phyloP scores from a whole-genome alignment of 2,888 invertebrate species.

The Ophion slaviceki region DNA sequence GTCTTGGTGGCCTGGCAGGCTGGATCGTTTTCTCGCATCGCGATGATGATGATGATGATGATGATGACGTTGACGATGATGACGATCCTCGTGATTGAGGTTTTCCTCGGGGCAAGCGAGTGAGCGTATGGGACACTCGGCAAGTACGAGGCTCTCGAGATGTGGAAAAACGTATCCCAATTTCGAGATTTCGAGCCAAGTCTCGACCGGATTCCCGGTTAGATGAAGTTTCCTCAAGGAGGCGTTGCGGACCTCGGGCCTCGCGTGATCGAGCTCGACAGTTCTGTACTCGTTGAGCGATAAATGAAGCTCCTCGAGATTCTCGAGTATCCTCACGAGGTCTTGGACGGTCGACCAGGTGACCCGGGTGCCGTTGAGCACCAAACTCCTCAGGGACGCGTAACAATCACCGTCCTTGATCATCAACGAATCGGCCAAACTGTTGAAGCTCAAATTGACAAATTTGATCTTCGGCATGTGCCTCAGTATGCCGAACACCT shows the following conservation, averaged over 20 bases:
- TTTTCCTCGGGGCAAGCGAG: slow-evolving; percentile 78
- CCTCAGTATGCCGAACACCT: slow-evolving; percentile 94
- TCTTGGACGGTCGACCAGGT: slow-evolving; percentile 93
- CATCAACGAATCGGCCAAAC: slow-evolving; percentile 89
- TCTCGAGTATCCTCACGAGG: slow-evolving; percentile 90
- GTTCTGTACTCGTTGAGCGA: slow-evolving; percentile 95
- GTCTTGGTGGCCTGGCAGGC: background rate
- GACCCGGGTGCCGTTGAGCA: slow-evolving; percentile 94
- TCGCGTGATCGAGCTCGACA: slow-evolving; percentile 86
- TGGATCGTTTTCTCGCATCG: too few species aligned
- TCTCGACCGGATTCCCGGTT: slow-evolving; percentile 93
- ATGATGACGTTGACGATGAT: too few species aligned
- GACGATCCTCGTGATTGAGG: slow-evolving; percentile 60
- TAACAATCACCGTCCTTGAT: slow-evolving; percentile 79
- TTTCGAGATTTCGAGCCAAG: slow-evolving; percentile 93
- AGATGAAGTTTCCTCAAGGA: slow-evolving; percentile 93
- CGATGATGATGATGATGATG: too few species aligned
- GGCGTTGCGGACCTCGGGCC: slow-evolving; percentile 85
- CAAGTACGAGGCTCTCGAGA: slow-evolving; percentile 93
- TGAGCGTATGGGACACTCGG: slow-evolving; percentile 91
- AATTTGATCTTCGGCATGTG: slow-evolving; percentile 96
- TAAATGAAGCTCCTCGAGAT: slow-evolving; percentile 95
- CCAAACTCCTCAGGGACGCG: slow-evolving; percentile 87
- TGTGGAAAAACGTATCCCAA: slow-evolving; percentile 94
- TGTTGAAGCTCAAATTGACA: slow-evolving; percentile 96